Evolutionary conservation across 92 coral and sea anemone species (phyloP).

Genomic region (Diadumene lineata): DNA sequence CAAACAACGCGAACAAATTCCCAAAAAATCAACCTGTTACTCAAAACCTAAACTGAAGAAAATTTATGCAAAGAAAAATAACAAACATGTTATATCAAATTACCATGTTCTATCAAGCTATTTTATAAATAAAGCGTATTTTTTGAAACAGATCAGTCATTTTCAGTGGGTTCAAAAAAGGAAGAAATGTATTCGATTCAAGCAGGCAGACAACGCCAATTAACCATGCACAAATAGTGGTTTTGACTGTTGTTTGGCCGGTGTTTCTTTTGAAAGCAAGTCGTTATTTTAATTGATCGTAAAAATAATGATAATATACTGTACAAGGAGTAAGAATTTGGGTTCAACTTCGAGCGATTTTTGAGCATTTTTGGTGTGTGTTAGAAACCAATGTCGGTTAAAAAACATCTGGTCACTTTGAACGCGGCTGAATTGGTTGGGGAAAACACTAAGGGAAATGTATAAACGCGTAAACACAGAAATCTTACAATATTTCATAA

Average conservation of each 20-base stretch:
- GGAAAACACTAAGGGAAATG: neutral
- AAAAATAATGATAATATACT: constrained; percentile 8
- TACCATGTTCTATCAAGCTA: neutral
- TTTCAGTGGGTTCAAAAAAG: too few species aligned
- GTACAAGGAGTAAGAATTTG: neutral
- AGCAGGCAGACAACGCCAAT: constrained; percentile 8
- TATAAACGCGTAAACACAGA: neutral
- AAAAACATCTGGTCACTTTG: constrained; percentile 26
- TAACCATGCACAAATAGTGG: constrained; percentile 19
- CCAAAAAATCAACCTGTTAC: constrained; percentile 7
- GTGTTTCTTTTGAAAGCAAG: constrained; percentile 11
- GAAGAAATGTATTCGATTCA: neutral
- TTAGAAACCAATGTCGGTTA: neutral
- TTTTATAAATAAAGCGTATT: neutral
- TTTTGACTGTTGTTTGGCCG: neutral
- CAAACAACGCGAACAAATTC: constrained; percentile 6
- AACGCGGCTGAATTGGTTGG: constrained; percentile 24
- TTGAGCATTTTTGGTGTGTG: neutral
- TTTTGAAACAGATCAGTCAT: neutral
- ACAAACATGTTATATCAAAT: constrained; percentile 5
- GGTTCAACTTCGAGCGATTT: constrained; percentile 1
- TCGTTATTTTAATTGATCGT: constrained; percentile 12
- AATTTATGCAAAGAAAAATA: constrained; percentile 4
- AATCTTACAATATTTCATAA: neutral
- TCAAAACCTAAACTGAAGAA: neutral